phyloP scores from a whole-genome alignment of 2,797 vertebrate genomes.

The Anguilla anguilla region DNA sequence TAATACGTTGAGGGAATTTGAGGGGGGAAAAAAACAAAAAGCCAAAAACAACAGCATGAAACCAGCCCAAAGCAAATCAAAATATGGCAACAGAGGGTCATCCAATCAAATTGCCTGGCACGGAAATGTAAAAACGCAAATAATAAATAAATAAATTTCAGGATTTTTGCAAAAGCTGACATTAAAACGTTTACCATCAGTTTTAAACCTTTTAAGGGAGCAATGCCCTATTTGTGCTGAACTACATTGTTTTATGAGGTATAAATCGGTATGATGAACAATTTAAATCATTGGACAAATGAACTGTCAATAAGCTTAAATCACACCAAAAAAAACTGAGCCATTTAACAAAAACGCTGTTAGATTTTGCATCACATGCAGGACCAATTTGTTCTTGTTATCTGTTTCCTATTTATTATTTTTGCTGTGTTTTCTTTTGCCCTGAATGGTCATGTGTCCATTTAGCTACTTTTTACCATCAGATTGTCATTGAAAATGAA shows the following conservation, averaged over 20 bases:
- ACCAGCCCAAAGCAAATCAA: neutral
- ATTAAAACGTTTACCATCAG: neutral
- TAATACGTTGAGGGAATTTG: conserved; percentile 1
- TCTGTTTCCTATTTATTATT: neutral
- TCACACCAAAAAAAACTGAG: neutral
- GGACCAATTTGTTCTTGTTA: neutral
- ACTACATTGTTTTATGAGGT: neutral
- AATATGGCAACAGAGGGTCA: neutral
- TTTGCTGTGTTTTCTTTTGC: neutral
- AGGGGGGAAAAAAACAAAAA: neutral
- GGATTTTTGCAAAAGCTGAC: neutral
- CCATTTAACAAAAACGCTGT: neutral
- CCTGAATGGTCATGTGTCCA: neutral
- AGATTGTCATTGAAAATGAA: neutral
- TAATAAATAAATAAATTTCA: neutral
- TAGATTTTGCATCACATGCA: neutral
- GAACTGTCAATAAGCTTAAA: neutral
- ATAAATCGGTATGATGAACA: neutral
- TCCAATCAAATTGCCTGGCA: neutral
- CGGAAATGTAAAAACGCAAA: neutral
- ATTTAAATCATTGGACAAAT: neutral
- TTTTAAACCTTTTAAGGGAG: neutral
- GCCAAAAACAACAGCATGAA: neutral
- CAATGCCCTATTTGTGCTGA: neutral
- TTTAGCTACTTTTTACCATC: neutral